Percentiles rank a stretch among this genome's conserved stretches.
Evolutionary conservation across 2,797 vertebrate species (phyloP).

Genomic region (Gastrophryne carolinensis): DNA sequence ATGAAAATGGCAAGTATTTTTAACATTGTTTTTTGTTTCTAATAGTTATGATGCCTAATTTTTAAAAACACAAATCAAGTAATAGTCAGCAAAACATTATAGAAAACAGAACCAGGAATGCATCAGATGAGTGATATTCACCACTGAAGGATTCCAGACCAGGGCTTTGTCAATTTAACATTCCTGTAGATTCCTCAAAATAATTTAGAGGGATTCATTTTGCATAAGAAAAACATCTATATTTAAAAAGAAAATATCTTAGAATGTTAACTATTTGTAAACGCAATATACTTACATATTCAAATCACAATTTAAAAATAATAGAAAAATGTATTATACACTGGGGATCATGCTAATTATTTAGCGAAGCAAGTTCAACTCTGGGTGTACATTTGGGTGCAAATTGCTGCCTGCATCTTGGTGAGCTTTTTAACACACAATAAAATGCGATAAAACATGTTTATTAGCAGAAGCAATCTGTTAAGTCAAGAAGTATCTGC

Average conservation of each 20-base stretch:
- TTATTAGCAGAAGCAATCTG: too few species aligned
- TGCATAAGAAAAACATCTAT: background rate
- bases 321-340: too few species aligned
- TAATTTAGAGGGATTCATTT: background rate
- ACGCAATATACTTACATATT: too few species aligned
- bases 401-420: too few species aligned
- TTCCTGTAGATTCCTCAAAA: background rate
- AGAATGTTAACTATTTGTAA: too few species aligned
- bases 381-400: too few species aligned
- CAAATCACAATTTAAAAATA: too few species aligned
- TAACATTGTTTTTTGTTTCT: background rate
- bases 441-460: too few species aligned
- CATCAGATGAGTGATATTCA: conserved; percentile 3
- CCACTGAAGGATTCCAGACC: conserved; percentile 4
- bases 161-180: background rate
- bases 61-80: background rate
- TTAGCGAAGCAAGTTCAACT: too few species aligned
- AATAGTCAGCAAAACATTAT: background rate
- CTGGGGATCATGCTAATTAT: too few species aligned
- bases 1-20: background rate
- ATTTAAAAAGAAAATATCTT: background rate
- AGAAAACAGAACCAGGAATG: background rate
- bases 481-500: too few species aligned
- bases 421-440: too few species aligned
- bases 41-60: background rate